Conservation (phyloP, 2,797 vertebrate species). For the Hirundo rustica region DNA sequence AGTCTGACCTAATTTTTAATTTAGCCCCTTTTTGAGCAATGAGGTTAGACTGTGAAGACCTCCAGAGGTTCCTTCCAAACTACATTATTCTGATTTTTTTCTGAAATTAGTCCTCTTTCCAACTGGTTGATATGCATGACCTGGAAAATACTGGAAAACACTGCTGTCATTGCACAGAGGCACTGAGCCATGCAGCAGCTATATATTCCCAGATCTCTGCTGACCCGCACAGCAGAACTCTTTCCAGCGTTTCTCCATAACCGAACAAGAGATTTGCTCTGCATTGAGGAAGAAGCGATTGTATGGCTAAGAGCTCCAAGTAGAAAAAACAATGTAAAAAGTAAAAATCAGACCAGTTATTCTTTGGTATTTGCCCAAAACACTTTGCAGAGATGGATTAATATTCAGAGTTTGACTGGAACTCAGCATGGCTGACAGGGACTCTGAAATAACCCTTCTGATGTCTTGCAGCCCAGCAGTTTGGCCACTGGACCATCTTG, state of each 20-base stretch:
- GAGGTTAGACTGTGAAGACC: neutral
- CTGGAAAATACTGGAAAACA: constrained; percentile 25
- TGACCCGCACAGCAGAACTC: neutral
- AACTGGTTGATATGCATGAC: constrained; percentile 32
- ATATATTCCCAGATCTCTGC: neutral
- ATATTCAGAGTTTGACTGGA: neutral
- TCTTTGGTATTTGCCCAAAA: neutral
- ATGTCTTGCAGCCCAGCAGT: neutral
- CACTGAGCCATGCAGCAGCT: constrained; percentile 44
- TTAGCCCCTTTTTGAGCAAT: neutral
- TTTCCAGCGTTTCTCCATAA: neutral
- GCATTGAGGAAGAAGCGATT: neutral
- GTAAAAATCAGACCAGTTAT: neutral
- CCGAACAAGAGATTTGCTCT: neutral
- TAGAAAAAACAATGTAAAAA: neutral
- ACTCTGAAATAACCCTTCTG: neutral
- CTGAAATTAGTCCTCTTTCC: constrained; percentile 20
- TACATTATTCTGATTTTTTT: neutral
- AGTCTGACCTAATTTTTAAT: constrained; percentile 29
- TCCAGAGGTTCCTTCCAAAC: constrained; percentile 15
- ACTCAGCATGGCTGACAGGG: neutral
- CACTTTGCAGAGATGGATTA: neutral
- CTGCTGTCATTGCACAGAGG: constrained; percentile 25
- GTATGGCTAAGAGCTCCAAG: neutral
- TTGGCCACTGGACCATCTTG: neutral